Evolutionary conservation across 2,113 vertebrate species (phyloP).

Genomic region (Phaetusa simplex): DNA sequence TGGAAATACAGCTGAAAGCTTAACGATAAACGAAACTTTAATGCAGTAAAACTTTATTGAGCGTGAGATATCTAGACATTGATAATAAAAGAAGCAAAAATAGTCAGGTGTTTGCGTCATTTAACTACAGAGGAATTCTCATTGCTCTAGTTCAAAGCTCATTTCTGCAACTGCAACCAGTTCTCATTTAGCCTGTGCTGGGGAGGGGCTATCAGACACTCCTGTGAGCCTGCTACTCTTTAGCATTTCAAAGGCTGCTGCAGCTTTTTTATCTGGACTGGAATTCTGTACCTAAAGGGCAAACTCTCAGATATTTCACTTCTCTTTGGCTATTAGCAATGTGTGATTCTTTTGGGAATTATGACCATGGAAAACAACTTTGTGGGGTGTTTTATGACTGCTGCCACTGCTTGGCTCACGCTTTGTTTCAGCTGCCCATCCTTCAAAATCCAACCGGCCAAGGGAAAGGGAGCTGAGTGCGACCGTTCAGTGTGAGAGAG

Average conservation of each 20-base stretch:
- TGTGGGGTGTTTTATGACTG: background rate
- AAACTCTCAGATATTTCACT: background rate
- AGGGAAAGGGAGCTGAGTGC: background rate
- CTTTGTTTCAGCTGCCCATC: background rate
- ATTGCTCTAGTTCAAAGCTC: constrained; percentile 15
- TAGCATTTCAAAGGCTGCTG: constrained; percentile 23
- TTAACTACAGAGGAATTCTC: background rate
- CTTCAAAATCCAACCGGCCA: background rate
- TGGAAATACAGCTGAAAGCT: background rate
- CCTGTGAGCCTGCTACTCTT: background rate
- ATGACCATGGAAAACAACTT: background rate
- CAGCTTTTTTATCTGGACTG: background rate
- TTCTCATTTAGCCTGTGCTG: background rate
- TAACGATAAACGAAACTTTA: rapidly evolving
- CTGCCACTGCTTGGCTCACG: background rate
- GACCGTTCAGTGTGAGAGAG: background rate
- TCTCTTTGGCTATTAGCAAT: background rate
- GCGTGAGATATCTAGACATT: background rate
- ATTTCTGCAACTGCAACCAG: background rate
- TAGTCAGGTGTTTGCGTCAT: background rate
- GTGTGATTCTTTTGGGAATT: background rate
- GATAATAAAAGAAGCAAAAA: background rate
- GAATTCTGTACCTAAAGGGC: background rate
- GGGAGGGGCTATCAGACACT: background rate
- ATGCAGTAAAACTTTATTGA: constrained; percentile 30